A percentile compares a stretch with the other conserved stretches of the same genome.
phyloP scores from a whole-genome alignment of 2,113 vertebrate genomes.

The Lipotes vexillifer region DNA sequence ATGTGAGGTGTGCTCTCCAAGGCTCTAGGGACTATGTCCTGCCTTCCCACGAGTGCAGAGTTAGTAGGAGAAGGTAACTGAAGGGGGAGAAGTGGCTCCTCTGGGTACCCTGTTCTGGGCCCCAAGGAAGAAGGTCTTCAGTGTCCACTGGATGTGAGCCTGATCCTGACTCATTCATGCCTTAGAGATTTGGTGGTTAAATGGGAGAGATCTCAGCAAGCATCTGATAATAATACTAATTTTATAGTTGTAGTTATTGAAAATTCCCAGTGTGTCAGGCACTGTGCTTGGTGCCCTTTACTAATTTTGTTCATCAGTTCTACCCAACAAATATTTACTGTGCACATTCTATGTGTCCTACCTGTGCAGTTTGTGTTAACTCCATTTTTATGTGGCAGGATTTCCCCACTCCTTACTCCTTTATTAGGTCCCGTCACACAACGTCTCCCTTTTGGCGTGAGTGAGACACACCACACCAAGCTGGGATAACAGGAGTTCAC shows the following conservation, averaged over 20 bases:
- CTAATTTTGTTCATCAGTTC: background rate
- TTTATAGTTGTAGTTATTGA: background rate
- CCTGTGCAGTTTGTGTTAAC: background rate
- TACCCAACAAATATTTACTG: background rate
- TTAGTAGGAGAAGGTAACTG: background rate
- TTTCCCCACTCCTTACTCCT: background rate
- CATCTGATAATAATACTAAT: background rate
- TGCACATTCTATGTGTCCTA: background rate
- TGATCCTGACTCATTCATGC: background rate
- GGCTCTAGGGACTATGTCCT: background rate
- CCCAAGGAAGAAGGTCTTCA: background rate
- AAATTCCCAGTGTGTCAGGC: background rate
- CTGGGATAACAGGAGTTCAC: background rate
- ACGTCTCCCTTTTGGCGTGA: background rate
- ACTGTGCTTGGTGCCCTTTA: background rate
- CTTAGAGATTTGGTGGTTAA: background rate
- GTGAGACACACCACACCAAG: background rate
- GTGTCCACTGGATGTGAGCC: background rate
- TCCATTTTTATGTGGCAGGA: background rate
- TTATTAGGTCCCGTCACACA: background rate
- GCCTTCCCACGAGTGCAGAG: background rate
- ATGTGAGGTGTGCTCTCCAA: background rate
- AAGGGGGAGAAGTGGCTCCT: background rate
- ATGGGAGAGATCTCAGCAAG: background rate
- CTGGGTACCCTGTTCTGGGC: background rate